Conservation (phyloP, 2,888 invertebrate species). For the Melanostoma mellinum region DNA sequence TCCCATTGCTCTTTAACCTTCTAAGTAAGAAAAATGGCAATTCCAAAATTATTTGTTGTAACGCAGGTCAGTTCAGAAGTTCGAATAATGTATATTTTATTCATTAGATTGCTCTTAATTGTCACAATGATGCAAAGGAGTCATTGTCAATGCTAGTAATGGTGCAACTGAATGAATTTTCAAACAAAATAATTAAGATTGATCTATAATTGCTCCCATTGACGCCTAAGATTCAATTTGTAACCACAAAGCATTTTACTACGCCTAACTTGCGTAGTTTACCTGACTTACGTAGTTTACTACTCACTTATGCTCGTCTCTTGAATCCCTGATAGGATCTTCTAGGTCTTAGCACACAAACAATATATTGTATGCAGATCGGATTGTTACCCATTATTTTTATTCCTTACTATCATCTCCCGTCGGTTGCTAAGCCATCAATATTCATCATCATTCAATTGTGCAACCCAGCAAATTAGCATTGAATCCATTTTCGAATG, state of each 20-base stretch:
- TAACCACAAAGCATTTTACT: constrained; percentile 14
- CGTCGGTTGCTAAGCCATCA: constrained; percentile 28
- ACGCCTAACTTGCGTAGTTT: not conserved
- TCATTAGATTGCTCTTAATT: too few species aligned
- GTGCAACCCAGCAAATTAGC: constrained; percentile 46
- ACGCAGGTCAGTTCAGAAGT: too few species aligned
- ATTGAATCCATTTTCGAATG: constrained; percentile 40
- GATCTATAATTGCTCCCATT: not conserved
- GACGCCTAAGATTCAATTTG: constrained; percentile 16
- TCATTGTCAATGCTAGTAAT: too few species aligned
- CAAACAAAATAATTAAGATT: too few species aligned
- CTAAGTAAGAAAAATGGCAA: too few species aligned
- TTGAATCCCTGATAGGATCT: not conserved
- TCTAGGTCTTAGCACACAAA: not conserved
- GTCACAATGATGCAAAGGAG: too few species aligned
- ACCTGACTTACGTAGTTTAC: not conserved
- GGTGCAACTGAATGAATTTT: too few species aligned
- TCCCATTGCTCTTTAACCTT: too few species aligned
- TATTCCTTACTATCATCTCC: constrained; percentile 12
- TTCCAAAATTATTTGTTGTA: too few species aligned
- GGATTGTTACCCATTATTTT: constrained; percentile 18
- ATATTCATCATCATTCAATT: constrained; percentile 54
- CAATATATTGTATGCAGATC: constrained; percentile 23
- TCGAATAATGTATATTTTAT: too few species aligned
- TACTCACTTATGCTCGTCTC: not conserved